Evolutionary conservation across 2,797 vertebrate species (phyloP), one percentile per base, ranked within the genome.

Genomic region (Pseudochirops cupreus): DNA sequence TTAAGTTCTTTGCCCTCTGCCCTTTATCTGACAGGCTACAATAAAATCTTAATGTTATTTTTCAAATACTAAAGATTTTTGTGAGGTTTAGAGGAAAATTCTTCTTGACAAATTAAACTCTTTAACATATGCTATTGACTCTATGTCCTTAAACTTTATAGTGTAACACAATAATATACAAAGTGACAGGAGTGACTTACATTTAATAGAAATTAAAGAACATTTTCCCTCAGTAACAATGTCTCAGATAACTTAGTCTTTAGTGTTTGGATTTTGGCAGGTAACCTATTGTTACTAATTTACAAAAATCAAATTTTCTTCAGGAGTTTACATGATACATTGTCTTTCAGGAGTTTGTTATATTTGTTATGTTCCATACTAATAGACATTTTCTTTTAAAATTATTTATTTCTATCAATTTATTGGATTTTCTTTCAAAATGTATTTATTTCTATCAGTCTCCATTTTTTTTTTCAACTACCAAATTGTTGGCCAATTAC

Each of bases 161-260:
- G 58, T 93, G 90, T 56, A 95, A 33, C 95, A 96, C 95, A 95
- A 62, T 33, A 89, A 91, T 96, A 39, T 31, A 93, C 29, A 93
- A 31, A 54, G 87, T 53, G 89, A 24, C 9, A n/a, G 62, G 33
- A 67, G 5, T 96, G 87, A 56, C 89, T 52, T 92, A 31, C 92
- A 94, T 97, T 58, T 54, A 92, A 74, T 94, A 56, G 54, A 54
- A 95, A 39, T 39, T 74, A 39, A 74, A 16, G 39, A 74, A 74
- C 18, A 39, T 74, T 67, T 62, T 62, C 91, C 96, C 57, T 1
- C 67, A 93, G 74, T 96, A 91, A 92, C 91, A 91, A 24, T 91
- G 92, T 91, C 96, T 93, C 89, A 6, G 94, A 92, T 94, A 95
- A 95, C 62, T 94, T 29, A 92, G 57, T 95, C 58, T 92, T 39